phyloP scores from a whole-genome alignment of 2,797 vertebrate species.

The Apogon talboti region DNA sequence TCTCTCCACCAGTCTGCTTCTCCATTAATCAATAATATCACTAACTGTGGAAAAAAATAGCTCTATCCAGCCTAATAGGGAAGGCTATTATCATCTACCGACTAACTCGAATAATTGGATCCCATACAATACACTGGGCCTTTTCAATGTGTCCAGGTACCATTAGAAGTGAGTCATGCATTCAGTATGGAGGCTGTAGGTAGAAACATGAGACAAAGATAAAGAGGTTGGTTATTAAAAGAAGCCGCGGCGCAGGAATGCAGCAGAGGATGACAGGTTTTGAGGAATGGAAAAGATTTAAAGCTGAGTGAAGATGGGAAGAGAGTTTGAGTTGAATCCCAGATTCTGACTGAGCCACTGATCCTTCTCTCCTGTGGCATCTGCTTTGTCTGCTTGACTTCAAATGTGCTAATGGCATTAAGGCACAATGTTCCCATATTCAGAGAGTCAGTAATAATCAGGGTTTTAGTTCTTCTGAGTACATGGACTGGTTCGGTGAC shows the following conservation, averaged over 20 bases:
- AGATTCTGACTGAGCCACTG: constrained; percentile 44
- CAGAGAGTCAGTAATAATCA: constrained; percentile 4
- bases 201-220: constrained; percentile 55
- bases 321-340: constrained; percentile 40
- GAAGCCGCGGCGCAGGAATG: constrained; percentile 50
- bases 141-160: constrained; percentile 43
- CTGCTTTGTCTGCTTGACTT: constrained; percentile 39
- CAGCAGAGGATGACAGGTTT: constrained; percentile 60
- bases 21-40: constrained; percentile 47
- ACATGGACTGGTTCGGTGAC: too few species aligned
- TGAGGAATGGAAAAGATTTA: constrained; percentile 61
- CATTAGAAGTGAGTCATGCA: constrained; percentile 55
- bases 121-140: constrained; percentile 23
- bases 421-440: constrained; percentile 14
- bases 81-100: constrained; percentile 30
- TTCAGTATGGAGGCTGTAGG: constrained; percentile 30
- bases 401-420: constrained; percentile 39
- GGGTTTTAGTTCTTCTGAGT: too few species aligned
- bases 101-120: constrained; percentile 51
- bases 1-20: constrained; percentile 2
- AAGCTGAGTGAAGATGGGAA: constrained; percentile 27
- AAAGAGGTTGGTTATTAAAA: constrained; percentile 65
- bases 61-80: constrained; percentile 13
- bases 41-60: constrained; percentile 34
- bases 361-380: constrained; percentile 43